Evolutionary conservation across 2,888 invertebrate species (phyloP).

Genomic region (Patella depressa): DNA sequence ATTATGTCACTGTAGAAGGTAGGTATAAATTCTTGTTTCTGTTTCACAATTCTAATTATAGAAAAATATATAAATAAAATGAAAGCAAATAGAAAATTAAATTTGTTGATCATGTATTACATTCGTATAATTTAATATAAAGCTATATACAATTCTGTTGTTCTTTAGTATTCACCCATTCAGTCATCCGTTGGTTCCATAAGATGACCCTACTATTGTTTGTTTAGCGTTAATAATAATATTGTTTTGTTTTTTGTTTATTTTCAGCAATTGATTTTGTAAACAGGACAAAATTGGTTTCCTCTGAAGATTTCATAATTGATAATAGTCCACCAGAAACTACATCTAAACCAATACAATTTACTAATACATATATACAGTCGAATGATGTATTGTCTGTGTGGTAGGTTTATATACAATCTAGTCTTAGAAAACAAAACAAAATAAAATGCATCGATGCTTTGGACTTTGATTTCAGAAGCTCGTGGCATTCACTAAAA

Average conservation of each 20-base stretch:
- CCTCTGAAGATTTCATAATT: conserved; percentile 11
- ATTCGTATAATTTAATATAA: background rate
- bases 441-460: too few relatives aligned
- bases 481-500: too few relatives aligned
- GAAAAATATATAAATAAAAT: too few relatives aligned
- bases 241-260: background rate
- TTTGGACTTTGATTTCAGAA: too few relatives aligned
- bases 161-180: too few relatives aligned
- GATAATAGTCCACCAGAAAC: conserved; percentile 22
- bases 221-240: background rate
- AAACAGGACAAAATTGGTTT: conserved; percentile 4
- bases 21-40: background rate
- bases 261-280: conserved; percentile 24
- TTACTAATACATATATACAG: conserved; percentile 16
- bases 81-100: too few relatives aligned
- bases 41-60: too few relatives aligned
- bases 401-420: background rate
- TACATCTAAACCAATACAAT: conserved; percentile 2
- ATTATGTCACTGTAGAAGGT: conserved; percentile 50
- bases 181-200: too few relatives aligned
- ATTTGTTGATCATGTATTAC: too few relatives aligned
- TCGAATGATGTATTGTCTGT: background rate
- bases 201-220: background rate
- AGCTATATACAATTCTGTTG: too few relatives aligned
- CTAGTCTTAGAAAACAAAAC: too few relatives aligned